Conservation (phyloP, 2,797 vertebrate species). For the Antennarius maculatus region DNA sequence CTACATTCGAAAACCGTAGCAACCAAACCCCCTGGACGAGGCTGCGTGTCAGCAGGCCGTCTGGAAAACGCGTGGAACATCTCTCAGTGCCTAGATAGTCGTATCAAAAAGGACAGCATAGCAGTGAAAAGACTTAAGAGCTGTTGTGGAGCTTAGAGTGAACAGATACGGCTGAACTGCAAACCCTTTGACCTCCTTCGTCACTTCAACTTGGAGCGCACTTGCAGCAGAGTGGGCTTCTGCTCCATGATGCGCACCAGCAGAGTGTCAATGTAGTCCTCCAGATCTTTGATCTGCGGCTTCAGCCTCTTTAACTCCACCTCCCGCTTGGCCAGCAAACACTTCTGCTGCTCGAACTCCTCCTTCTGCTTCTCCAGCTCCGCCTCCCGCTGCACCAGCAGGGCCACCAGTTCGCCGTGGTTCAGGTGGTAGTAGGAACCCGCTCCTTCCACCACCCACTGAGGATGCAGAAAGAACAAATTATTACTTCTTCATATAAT, state of each 20-base stretch:
- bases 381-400: slow-evolving; percentile 89
- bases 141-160: slow-evolving; percentile 63
- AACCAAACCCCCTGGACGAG: slow-evolving; percentile 33
- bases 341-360: slow-evolving; percentile 84
- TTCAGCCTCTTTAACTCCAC: slow-evolving; percentile 89
- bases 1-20: slow-evolving; percentile 61
- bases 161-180: slow-evolving; percentile 35
- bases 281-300: slow-evolving; percentile 89
- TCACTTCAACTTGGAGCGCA: slow-evolving; percentile 83
- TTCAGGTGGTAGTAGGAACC: slow-evolving; percentile 95
- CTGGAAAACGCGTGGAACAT: slow-evolving; percentile 53
- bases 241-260: slow-evolving; percentile 98
- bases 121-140: slow-evolving; percentile 81
- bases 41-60: slow-evolving; percentile 65
- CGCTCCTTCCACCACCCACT: slow-evolving; percentile 82
- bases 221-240: slow-evolving; percentile 94
- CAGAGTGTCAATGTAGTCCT: slow-evolving; percentile 97
- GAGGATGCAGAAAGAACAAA: background rate
- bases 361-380: slow-evolving; percentile 86
- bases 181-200: slow-evolving; percentile 28
- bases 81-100: slow-evolving; percentile 63
- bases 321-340: slow-evolving; percentile 89
- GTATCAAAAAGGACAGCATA: slow-evolving; percentile 80
- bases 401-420: slow-evolving; percentile 90
- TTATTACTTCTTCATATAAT: too few species aligned